Conservation (phyloP, 2,888 invertebrate genomes). For the Volucella zonaria region DNA sequence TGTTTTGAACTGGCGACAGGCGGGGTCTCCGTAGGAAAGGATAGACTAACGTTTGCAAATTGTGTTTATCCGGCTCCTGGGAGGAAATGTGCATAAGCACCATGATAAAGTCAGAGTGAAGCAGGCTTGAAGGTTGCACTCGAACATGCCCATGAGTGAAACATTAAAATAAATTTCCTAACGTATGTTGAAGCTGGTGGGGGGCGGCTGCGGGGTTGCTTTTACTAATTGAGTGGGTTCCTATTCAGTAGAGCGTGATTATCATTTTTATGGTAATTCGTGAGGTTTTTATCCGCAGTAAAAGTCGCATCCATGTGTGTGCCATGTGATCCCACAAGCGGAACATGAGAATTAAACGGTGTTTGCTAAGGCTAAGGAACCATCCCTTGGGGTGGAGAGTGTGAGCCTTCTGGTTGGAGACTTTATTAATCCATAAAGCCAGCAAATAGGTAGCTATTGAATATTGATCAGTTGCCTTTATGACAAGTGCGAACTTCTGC, state of each 20-base stretch:
- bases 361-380: no score
- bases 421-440: no score
- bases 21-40: slow-evolving; percentile 11
- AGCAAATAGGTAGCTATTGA: no score
- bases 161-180: slow-evolving; percentile 20
- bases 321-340: background rate
- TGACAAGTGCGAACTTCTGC: no score
- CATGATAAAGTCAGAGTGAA: background rate
- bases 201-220: background rate
- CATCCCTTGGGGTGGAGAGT: no score
- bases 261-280: slow-evolving; percentile 32
- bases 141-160: slow-evolving; percentile 8
- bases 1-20: background rate
- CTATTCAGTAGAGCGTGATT: slow-evolving; percentile 16
- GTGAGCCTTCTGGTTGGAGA: no score
- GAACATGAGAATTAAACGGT: no score
- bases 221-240: slow-evolving; percentile 43
- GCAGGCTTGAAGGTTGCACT: background rate
- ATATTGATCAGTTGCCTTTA: no score
- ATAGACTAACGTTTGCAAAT: slow-evolving; percentile 12
- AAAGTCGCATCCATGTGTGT: background rate
- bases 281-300: background rate
- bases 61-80: background rate
- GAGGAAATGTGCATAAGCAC: background rate
- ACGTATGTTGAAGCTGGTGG: slow-evolving; percentile 1